Evolutionary conservation across 2,113 vertebrate genomes (phyloP).

Genomic region (Spilogale gracilis): DNA sequence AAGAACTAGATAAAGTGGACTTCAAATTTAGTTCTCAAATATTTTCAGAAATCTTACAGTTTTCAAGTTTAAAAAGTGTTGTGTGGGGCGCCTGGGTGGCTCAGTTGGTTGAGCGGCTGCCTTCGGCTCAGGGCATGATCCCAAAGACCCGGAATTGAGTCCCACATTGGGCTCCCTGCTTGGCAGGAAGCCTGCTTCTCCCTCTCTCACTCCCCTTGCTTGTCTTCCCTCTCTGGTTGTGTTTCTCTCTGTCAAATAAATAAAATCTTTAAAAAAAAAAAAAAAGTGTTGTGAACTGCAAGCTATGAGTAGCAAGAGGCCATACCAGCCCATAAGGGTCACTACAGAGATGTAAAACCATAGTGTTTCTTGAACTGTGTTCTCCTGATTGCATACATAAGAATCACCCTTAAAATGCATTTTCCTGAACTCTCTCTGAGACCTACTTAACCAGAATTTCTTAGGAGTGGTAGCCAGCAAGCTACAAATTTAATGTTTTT

Average conservation of each 20-base stretch:
- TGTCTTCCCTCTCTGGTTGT: no score
- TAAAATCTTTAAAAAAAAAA: neutral
- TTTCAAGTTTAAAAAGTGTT: neutral
- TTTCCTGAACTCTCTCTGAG: neutral
- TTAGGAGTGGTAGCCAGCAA: neutral
- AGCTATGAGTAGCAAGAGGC: neutral
- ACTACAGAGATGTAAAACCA: neutral
- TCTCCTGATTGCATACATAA: neutral
- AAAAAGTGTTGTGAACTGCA: neutral
- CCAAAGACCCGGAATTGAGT: no score
- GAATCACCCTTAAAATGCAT: neutral
- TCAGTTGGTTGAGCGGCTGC: no score
- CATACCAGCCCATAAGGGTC: neutral
- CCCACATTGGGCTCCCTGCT: no score
- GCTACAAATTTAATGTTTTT: neutral
- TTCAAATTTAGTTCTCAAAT: conserved; percentile 32
- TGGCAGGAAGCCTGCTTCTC: no score
- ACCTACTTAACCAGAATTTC: neutral
- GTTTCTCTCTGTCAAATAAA: no score
- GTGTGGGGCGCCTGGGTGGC: no score
- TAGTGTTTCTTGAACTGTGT: neutral
- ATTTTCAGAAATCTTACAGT: neutral
- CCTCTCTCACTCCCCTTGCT: no score
- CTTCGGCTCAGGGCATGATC: no score
- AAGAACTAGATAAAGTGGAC: neutral